These are phyloP conservation scores for Apocheima hispidaria DNA, from an alignment of 2,888 invertebrate genomes.

Conservation along the genomic window DNA sequence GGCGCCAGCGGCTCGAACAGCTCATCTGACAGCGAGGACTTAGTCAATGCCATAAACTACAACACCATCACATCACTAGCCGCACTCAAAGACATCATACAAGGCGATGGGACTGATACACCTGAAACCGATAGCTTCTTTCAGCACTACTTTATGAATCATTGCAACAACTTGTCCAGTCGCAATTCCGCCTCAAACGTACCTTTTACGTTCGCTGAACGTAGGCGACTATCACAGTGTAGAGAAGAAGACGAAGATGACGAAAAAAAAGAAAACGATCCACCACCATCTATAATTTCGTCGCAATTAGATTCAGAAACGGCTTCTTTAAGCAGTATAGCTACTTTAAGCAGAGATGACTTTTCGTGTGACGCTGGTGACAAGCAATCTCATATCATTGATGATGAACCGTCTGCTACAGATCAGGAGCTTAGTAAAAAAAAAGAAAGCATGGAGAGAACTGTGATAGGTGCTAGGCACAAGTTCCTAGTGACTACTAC, in stretches of 20 bases:
- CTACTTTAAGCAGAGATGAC: conserved; percentile 46
- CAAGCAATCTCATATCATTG: conserved; percentile 46
- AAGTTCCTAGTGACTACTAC: conserved; percentile 78
- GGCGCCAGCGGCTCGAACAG: conserved; percentile 67
- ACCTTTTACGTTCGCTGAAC: conserved; percentile 84
- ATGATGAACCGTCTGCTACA: conserved; percentile 42
- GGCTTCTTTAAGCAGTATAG: conserved; percentile 48
- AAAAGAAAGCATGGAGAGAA: conserved; percentile 69
- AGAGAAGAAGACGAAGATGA: conserved; percentile 94
- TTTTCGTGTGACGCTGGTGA: conserved; percentile 43
- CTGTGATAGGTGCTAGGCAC: conserved; percentile 76
- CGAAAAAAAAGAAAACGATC: conserved; percentile 70
- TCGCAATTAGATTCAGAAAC: conserved; percentile 50
- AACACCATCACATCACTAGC: conserved; percentile 89
- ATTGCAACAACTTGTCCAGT: conserved; percentile 89
- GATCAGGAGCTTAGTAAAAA: conserved; percentile 50
- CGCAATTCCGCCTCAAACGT: conserved; percentile 75
- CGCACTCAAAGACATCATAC: conserved; percentile 89
- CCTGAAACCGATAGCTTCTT: conserved; percentile 88
- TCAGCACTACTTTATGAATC: conserved; percentile 91
- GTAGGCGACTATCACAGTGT: conserved; percentile 92
- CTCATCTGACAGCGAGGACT: conserved; percentile 88
- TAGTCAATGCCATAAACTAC: conserved; percentile 89
- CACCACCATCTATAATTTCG: conserved; percentile 50
- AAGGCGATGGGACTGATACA: conserved; percentile 85